Percentiles rank a stretch among this genome's conserved stretches.
phyloP scores from a whole-genome alignment of 1,140 invertebrate species.

The Bacillus rossius region DNA sequence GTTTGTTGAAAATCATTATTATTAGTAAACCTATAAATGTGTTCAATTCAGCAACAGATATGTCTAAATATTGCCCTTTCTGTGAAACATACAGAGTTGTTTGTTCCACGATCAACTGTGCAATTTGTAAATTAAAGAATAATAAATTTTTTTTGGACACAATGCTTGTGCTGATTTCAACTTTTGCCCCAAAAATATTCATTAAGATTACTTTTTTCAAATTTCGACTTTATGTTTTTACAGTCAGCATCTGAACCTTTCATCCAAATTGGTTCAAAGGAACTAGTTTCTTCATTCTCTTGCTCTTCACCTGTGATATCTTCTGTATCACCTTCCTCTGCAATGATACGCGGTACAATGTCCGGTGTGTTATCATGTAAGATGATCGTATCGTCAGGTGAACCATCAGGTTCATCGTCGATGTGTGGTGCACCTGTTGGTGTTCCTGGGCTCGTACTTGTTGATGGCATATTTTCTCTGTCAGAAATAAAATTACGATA shows the following conservation, averaged over 20 bases:
- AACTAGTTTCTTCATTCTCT: too few species aligned
- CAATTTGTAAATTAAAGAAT: neutral
- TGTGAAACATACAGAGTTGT: constrained; percentile 18
- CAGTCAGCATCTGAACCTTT: too few species aligned
- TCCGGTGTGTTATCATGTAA: too few species aligned
- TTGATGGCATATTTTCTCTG: neutral
- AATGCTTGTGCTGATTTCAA: neutral
- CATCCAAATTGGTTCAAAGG: too few species aligned
- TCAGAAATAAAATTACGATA: neutral
- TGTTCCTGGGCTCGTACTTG: neutral
- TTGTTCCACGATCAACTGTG: constrained; percentile 12
- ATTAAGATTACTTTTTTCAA: neutral
- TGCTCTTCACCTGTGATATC: too few species aligned
- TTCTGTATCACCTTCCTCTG: too few species aligned
- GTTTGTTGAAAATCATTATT: constrained; percentile 18
- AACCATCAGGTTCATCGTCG: too few species aligned
- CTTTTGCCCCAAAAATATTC: constrained; percentile 1
- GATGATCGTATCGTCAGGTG: too few species aligned
- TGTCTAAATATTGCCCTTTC: constrained; percentile 9
- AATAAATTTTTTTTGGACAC: neutral
- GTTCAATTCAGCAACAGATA: constrained; percentile 12
- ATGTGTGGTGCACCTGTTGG: neutral
- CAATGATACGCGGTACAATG: too few species aligned
- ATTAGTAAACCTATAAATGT: constrained; percentile 19
- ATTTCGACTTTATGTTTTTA: constrained; percentile 16